Evolutionary conservation across 2,888 invertebrate genomes (phyloP).

Genomic region (Aphidius colemani): DNA sequence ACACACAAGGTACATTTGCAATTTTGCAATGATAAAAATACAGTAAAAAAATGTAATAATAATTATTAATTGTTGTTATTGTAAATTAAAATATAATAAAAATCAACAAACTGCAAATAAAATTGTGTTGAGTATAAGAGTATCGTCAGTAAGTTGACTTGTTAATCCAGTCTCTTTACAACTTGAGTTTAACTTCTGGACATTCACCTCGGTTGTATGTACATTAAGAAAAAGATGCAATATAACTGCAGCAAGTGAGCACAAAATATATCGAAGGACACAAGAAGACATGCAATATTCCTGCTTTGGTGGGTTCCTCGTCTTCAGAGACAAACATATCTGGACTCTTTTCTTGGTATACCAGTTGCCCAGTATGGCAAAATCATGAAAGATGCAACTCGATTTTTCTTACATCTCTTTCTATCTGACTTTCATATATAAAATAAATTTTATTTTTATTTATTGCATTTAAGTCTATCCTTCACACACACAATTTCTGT

Average conservation of each 20-base stretch:
- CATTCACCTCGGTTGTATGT: slow-evolving; percentile 47
- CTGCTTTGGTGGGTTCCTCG: no score
- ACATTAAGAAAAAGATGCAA: background rate
- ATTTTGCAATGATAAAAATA: background rate
- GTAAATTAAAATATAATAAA: no score
- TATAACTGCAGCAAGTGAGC: slow-evolving; percentile 27
- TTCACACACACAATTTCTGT: no score
- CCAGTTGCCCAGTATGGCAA: slow-evolving; percentile 51
- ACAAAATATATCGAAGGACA: slow-evolving; percentile 31
- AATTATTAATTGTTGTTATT: no score
- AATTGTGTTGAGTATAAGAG: no score
- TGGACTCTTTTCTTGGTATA: slow-evolving; percentile 52
- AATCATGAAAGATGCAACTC: slow-evolving; percentile 38
- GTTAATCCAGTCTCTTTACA: slow-evolving; percentile 45
- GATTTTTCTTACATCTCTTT: no score
- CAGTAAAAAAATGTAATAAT: no score
- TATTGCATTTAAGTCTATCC: no score
- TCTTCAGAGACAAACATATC: slow-evolving; percentile 39
- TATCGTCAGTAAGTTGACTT: slow-evolving; percentile 45
- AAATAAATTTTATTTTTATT: no score
- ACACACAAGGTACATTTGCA: background rate
- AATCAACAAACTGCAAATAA: no score
- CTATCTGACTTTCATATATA: no score
- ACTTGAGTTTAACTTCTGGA: slow-evolving; percentile 37
- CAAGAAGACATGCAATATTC: slow-evolving; percentile 13